Percentiles rank a stretch among this genome's conserved stretches.
Conservation (phyloP, 1,140 invertebrate genomes). For the Drosophila rhopaloa region DNA sequence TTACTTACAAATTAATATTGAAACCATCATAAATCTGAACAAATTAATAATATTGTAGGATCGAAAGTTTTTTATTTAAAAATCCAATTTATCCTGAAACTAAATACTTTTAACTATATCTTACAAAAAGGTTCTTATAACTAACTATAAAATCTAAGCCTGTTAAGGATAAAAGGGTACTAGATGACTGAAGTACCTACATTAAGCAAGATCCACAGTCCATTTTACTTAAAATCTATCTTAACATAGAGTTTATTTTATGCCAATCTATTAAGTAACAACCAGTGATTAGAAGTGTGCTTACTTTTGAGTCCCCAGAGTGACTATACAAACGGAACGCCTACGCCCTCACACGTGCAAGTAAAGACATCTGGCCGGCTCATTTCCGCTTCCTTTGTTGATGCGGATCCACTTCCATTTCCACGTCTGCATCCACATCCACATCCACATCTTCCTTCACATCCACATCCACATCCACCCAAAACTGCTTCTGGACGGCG, state of each 20-base stretch:
- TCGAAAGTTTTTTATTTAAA: too few relatives aligned
- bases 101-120: too few relatives aligned
- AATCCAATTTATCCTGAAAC: too few relatives aligned
- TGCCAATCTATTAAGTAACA: not conserved
- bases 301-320: slow-evolving; percentile 1
- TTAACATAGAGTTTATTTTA: not conserved
- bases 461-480: slow-evolving; percentile 5
- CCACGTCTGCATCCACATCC: not conserved
- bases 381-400: slow-evolving; percentile 76
- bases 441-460: not conserved
- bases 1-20: too few relatives aligned
- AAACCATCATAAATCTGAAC: too few relatives aligned
- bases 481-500: slow-evolving; percentile 24
- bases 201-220: too few relatives aligned
- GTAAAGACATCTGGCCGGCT: slow-evolving; percentile 46
- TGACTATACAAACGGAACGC: slow-evolving; percentile 21
- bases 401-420: slow-evolving; percentile 16
- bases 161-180: too few relatives aligned
- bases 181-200: too few relatives aligned
- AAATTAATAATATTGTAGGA: too few relatives aligned
- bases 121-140: too few relatives aligned
- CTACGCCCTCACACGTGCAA: not conserved
- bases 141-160: too few relatives aligned
- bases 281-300: slow-evolving; percentile 28
- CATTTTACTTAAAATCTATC: too few relatives aligned